A percentile compares a stretch with the other conserved stretches of the same genome.
These are phyloP conservation scores for Acanthaster planci DNA, from an alignment of 35 echinoderm and acorn worm genomes.

Conservation along the genomic window DNA sequence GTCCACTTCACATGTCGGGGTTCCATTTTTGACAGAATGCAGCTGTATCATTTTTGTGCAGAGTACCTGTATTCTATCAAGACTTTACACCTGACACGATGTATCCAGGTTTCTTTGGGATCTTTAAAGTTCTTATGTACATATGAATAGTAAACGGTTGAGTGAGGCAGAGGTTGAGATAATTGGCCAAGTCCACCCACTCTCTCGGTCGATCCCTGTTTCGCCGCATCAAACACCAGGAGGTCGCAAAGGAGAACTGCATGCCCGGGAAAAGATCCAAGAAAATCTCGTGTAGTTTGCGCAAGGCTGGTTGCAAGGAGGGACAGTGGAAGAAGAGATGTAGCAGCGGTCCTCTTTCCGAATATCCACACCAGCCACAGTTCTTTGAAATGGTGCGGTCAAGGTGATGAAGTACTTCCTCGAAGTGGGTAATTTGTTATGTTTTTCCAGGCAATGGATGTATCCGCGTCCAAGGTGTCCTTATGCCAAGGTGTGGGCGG, in stretches of 20 bases:
- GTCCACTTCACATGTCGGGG: too few relatives aligned
- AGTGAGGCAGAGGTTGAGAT: not conserved
- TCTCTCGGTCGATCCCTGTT: slow-evolving; percentile 1
- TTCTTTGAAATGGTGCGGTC: not conserved
- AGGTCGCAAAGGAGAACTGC: too few relatives aligned
- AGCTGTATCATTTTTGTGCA: not conserved
- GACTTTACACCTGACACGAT: not conserved
- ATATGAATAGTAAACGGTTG: not conserved
- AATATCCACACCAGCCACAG: not conserved
- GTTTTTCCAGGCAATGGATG: not conserved
- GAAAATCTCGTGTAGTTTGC: not conserved
- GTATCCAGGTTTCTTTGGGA: not conserved
- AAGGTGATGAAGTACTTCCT: not conserved
- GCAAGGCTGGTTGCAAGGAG: not conserved
- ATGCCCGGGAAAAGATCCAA: not conserved
- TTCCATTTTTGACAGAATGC: too few relatives aligned
- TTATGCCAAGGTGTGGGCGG: not conserved
- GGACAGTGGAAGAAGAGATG: not conserved
- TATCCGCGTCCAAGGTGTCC: not conserved
- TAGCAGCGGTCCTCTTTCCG: not conserved
- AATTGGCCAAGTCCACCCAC: not conserved
- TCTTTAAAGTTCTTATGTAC: not conserved
- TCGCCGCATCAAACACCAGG: not conserved
- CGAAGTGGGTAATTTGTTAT: not conserved
- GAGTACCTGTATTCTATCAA: not conserved